Percentiles rank a stretch among this genome's conserved stretches.
Conservation (phyloP, 2,888 invertebrate genomes). For the Sialis lutaria region DNA sequence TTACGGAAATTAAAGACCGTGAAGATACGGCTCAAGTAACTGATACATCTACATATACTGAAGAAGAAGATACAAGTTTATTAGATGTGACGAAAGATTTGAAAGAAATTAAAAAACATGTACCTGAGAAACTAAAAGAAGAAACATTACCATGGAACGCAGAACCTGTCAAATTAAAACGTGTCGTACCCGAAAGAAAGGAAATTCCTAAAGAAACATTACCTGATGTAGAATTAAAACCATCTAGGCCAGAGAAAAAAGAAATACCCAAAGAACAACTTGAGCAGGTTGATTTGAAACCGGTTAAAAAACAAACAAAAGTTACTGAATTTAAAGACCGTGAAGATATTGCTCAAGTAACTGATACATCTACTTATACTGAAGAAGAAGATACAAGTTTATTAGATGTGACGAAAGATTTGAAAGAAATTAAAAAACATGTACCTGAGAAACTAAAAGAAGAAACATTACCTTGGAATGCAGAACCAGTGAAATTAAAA, state of each 20-base stretch:
- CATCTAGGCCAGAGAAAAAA: slow-evolving; percentile 28
- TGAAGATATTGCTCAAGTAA: slow-evolving; percentile 1
- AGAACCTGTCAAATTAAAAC: slow-evolving; percentile 38
- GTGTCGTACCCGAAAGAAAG: slow-evolving; percentile 21
- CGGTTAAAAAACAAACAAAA: slow-evolving; percentile 5
- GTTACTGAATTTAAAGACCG: background rate
- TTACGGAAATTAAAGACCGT: slow-evolving; percentile 3
- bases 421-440: slow-evolving; percentile 8
- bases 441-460: slow-evolving; percentile 2
- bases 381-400: slow-evolving; percentile 2
- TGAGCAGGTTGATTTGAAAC: slow-evolving; percentile 10
- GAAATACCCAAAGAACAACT: slow-evolving; percentile 16
- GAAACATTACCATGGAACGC: slow-evolving; percentile 35
- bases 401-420: slow-evolving; percentile 3
- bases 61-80: slow-evolving; percentile 1
- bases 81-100: slow-evolving; percentile 13
- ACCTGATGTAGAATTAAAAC: slow-evolving; percentile 32
- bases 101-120: slow-evolving; percentile 17
- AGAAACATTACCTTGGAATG: slow-evolving; percentile 29
- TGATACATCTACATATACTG: slow-evolving; percentile 5
- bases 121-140: slow-evolving; percentile 9
- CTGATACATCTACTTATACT: slow-evolving; percentile 4
- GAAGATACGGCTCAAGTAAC: slow-evolving; percentile 16
- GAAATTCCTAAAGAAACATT: slow-evolving; percentile 22
- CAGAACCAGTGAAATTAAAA: slow-evolving; percentile 23